phyloP scores from a whole-genome alignment of 1,140 invertebrate genomes.

The Ostrea denselamellosa region DNA sequence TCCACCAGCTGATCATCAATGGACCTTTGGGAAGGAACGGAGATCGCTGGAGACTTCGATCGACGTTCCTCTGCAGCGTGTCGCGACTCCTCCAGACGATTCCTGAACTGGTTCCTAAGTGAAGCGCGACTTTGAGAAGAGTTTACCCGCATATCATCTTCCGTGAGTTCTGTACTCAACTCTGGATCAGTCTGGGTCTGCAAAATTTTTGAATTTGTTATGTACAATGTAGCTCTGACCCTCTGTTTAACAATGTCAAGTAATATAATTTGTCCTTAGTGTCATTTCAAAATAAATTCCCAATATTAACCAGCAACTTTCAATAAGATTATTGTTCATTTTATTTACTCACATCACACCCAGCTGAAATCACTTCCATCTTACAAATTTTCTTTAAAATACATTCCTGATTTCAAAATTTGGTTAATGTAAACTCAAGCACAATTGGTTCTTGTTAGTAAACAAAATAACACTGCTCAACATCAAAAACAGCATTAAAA shows the following conservation, averaged over 20 bases:
- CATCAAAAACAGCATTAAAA: no score
- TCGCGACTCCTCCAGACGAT: slow-evolving; percentile 67
- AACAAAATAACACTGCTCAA: no score
- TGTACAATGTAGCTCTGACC: background rate
- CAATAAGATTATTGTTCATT: no score
- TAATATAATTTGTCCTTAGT: no score
- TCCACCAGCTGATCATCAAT: slow-evolving; percentile 69
- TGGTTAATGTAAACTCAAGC: no score
- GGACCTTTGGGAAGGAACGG: slow-evolving; percentile 66
- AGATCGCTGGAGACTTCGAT: slow-evolving; percentile 69
- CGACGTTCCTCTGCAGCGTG: slow-evolving; percentile 68
- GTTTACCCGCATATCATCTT: slow-evolving; percentile 57
- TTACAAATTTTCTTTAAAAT: no score
- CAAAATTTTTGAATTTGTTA: background rate
- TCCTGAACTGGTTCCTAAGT: slow-evolving; percentile 65
- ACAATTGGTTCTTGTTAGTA: no score
- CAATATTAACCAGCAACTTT: no score
- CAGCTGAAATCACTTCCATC: no score
- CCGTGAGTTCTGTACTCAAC: background rate
- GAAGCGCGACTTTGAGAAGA: slow-evolving; percentile 69
- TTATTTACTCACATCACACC: no score
- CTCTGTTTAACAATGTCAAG: background rate
- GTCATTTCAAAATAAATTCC: no score
- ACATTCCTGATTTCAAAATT: no score
- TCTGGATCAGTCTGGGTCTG: slow-evolving; percentile 53